Evolutionary conservation across 2,888 invertebrate species (phyloP).

Genomic region (Drosophila prolongata): DNA sequence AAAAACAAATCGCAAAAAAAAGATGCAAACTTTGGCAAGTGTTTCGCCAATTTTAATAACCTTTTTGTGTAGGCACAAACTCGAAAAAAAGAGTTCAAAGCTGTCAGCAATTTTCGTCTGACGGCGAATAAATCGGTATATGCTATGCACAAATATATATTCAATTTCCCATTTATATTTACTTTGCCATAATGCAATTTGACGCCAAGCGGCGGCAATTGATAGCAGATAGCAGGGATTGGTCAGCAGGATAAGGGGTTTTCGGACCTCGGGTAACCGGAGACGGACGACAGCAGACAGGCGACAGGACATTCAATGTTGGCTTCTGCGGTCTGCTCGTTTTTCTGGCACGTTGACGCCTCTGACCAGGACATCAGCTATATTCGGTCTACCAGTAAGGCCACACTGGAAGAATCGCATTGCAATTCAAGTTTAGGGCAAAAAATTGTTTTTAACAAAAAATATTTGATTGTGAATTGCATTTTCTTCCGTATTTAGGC

Average conservation of each 20-base stretch:
- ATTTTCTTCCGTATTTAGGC: too few species aligned
- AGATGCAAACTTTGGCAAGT: constrained; percentile 48
- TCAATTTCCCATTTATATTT: constrained; percentile 59
- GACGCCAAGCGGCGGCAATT: constrained; percentile 57
- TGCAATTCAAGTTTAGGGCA: neutral
- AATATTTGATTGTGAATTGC: too few species aligned
- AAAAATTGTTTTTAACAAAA: too few species aligned
- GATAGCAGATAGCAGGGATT: constrained; percentile 49
- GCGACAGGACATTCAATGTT: constrained; percentile 35
- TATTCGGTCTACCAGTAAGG: constrained; percentile 23
- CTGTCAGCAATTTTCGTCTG: constrained; percentile 40
- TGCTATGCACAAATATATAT: constrained; percentile 35
- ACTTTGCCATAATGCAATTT: constrained; percentile 60
- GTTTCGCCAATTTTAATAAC: constrained; percentile 68
- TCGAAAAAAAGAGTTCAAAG: constrained; percentile 16
- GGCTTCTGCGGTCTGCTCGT: constrained; percentile 56
- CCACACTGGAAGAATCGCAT: neutral
- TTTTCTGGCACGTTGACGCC: constrained; percentile 61
- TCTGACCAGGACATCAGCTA: constrained; percentile 42
- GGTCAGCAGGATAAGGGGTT: constrained; percentile 19
- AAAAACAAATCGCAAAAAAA: constrained; percentile 24
- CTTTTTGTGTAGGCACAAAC: constrained; percentile 41
- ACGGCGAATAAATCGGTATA: constrained; percentile 18
- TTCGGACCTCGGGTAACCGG: constrained; percentile 26
- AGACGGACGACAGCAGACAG: constrained; percentile 24